These are phyloP conservation scores for Erpetoichthys calabaricus DNA, from an alignment of 2,797 vertebrate species.

Conservation along the genomic window DNA sequence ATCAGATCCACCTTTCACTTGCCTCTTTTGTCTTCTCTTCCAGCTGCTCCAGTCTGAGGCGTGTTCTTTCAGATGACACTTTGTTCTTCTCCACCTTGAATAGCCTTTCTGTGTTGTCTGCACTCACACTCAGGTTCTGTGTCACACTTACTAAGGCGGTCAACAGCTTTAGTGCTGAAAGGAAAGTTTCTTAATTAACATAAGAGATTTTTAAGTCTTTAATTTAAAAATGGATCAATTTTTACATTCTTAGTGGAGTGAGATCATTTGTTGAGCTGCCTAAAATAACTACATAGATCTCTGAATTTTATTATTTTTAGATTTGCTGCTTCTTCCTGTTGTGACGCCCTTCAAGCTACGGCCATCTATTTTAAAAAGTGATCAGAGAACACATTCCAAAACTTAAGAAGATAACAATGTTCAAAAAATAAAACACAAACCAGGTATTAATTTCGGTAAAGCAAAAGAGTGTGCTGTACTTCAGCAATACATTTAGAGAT, in stretches of 20 bases:
- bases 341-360: too few relatives aligned
- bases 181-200: not conserved
- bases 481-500: too few relatives aligned
- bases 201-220: not conserved
- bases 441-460: too few relatives aligned
- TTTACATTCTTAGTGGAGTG: not conserved
- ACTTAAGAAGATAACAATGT: too few relatives aligned
- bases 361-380: too few relatives aligned
- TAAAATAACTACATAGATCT: too few relatives aligned
- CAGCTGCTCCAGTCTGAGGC: constrained; percentile 52
- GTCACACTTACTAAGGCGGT: constrained; percentile 57
- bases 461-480: too few relatives aligned
- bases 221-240: not conserved
- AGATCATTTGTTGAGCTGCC: too few relatives aligned
- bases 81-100: constrained; percentile 59
- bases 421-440: too few relatives aligned
- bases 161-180: constrained; percentile 69
- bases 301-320: too few relatives aligned
- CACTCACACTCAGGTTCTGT: constrained; percentile 55
- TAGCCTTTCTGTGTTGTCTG: constrained; percentile 63
- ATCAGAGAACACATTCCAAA: too few relatives aligned
- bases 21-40: constrained; percentile 68
- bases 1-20: constrained; percentile 1
- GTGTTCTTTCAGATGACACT: constrained; percentile 39
- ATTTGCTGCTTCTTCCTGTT: too few relatives aligned